Base-by-base conservation (phyloP, 2,113 vertebrate genomes). In the Clarias magur region DNA sequence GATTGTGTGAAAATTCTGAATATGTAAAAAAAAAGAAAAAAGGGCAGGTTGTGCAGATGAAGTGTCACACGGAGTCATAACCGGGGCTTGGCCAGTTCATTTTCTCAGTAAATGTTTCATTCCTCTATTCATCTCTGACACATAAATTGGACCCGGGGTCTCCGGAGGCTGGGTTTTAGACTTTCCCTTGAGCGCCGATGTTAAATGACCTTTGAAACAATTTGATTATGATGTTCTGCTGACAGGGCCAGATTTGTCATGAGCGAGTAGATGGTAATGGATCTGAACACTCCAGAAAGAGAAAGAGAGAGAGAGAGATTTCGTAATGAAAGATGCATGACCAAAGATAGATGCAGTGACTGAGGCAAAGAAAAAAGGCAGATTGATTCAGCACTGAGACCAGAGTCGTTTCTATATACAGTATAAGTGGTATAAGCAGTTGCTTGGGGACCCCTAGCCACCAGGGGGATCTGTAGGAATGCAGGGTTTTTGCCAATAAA, bases 131-230 rank as follows among this genome's bases (percentile, higher is more conserved):
- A 94, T 95, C 95, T 95, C 93, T 94, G 93, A 95, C 94, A 95
- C 89, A 92, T 93, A 93, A 94, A 95, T 94, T 92, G 70, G 92
- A 93, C 93, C 92, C 86, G 73, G 92, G 93, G 94, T 92, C 92
- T 94, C 92, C 84, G n/a, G 91, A 90, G 93, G 92, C 93, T 92
- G 88, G 91, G 93, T 91, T 91, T 90, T 92, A 94, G 94, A 93
- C 93, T 93, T 92, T 93, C 93, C 93, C 93, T 91, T 91, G 92
- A 92, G 91, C 93, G 91, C 91, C 92, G 90, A 95, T 95, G 94
- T 94, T 94, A 95, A 95, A 95, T 94, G 94, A 95, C 94, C 95
- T 94, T 94, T 94, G 93, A 92, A 95, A 95, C 93, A 95, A 95
- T 95, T 94, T 94, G 94, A 95, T 95, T 94, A 95, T 94, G 94